These are phyloP conservation scores for Zaprionus africanus DNA, from an alignment of 1,140 invertebrate species.

Conservation along the genomic window DNA sequence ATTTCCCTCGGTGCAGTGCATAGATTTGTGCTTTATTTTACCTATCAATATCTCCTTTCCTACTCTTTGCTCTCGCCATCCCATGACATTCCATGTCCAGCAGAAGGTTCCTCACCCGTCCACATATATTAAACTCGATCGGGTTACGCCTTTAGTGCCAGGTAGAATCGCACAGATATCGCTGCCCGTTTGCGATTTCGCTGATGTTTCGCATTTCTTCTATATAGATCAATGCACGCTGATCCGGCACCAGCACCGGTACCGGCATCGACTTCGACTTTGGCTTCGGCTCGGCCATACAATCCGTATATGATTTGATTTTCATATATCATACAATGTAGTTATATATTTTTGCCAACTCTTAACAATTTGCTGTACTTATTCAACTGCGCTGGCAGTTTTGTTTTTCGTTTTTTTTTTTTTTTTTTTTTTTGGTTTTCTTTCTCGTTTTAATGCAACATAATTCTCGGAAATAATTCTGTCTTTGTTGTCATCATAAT, in stretches of 20 bases:
- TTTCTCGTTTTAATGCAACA: slow-evolving; percentile 9
- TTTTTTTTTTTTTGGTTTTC: not conserved
- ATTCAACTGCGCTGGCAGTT: slow-evolving; percentile 25
- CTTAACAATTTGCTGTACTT: slow-evolving; percentile 8
- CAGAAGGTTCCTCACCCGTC: not conserved
- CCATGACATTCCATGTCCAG: not conserved
- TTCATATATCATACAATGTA: slow-evolving; percentile 6
- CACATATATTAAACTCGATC: slow-evolving; percentile 6
- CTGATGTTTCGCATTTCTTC: slow-evolving; percentile 50
- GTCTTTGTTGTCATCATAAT: slow-evolving; percentile 19
- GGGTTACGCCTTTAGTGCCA: slow-evolving; percentile 13
- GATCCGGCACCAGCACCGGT: not conserved
- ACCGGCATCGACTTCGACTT: not conserved
- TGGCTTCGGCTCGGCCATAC: not conserved
- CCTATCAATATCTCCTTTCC: too few species aligned
- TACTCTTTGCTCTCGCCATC: not conserved
- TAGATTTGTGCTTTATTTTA: too few species aligned
- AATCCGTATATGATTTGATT: slow-evolving; percentile 24
- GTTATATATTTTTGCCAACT: slow-evolving; percentile 18
- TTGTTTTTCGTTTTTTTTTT: not conserved
- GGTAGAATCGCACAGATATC: slow-evolving; percentile 18
- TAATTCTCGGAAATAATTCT: slow-evolving; percentile 36
- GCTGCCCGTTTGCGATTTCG: slow-evolving; percentile 27
- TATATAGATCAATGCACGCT: slow-evolving; percentile 50
- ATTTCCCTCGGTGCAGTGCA: too few species aligned